A percentile compares a stretch with the other conserved stretches of the same genome.
phyloP scores from a whole-genome alignment of 1,140 invertebrate species.

The Pinna nobilis region DNA sequence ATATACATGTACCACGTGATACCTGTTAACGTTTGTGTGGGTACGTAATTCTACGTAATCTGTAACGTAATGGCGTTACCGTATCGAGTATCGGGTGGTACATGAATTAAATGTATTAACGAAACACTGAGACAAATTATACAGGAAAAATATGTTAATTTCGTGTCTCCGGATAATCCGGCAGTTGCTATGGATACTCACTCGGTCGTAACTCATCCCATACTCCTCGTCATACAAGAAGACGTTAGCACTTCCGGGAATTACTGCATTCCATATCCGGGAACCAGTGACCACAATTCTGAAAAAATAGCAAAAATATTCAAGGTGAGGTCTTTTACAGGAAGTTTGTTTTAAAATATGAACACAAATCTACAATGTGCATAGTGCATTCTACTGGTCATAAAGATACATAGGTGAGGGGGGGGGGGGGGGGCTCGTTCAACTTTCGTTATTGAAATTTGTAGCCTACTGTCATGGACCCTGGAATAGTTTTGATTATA shows the following conservation, averaged over 20 bases:
- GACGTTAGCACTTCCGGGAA: conserved; percentile 26
- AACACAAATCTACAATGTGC: neutral
- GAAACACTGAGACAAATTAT: too few relatives aligned
- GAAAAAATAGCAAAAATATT: too few relatives aligned
- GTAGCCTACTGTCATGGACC: neutral
- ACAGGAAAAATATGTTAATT: too few relatives aligned
- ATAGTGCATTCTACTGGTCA: neutral
- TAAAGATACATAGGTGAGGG: too few relatives aligned
- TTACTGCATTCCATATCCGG: conserved; percentile 21
- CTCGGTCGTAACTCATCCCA: conserved; percentile 33
- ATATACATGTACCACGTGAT: too few relatives aligned
- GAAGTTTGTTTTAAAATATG: neutral
- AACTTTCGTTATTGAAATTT: neutral
- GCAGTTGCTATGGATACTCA: conserved; percentile 8
- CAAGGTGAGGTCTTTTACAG: neutral
- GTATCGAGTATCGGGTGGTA: too few relatives aligned
- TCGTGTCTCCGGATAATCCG: too few relatives aligned
- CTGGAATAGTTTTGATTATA: neutral
- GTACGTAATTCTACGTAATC: too few relatives aligned
- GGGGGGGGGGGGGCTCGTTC: neutral
- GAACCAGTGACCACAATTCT: conserved; percentile 41
- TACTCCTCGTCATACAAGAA: conserved; percentile 32
- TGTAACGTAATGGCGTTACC: too few relatives aligned
- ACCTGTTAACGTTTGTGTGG: too few relatives aligned
- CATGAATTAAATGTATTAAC: too few relatives aligned